Evolutionary conservation across 2,888 invertebrate genomes (phyloP), one percentile per base, ranked within the genome.

Genomic region (Drosophila cyrtoloma): DNA sequence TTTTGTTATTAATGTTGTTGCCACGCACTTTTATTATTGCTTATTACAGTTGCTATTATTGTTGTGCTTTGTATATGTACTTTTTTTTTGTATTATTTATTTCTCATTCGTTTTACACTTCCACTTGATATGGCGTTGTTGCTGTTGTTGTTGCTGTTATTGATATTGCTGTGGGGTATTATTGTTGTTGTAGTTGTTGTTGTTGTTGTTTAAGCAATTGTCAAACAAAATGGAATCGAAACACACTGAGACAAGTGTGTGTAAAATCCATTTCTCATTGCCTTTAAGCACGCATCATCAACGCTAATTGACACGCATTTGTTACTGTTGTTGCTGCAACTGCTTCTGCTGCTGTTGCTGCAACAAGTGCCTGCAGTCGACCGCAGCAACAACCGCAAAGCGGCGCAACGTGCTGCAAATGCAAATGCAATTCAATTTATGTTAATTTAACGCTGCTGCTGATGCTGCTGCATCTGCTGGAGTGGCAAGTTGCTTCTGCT

Each of bases 351-450:
- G 70, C 30, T 61, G 55, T 33, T 53, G 68, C 47, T 50, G 73
- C 79, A 77, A 72, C 75, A 84, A 73, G 72, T 76, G 79, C 71
- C 39, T 47, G 66, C 69, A 68, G 71, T 58, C 80, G 70, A 69
- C 77, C 68, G 69, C 72, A 77, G 65, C 79, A 82, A 50, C 58
- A 81, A 86, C 84, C 83, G 89, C 90, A 89, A 89, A 85, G 75
- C 81, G 81, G 79, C 86, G 58, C 86, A 89, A 85, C 88, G 90
- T 88, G 86, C 89, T 82, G 87, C 85, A 89, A 85, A 84, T 86
- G 91, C 91, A 92, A 92, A 92, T 92, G 92, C 92, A 92, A 92
- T 92, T 92, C 91, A 92, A 92, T 92, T 92, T 91, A 88, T 88
- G 89, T 86, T 90, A 89, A 92, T 92, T 92, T 91, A 91, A 92